Evolutionary conservation across 1,140 invertebrate genomes (phyloP).

Genomic region (Leptopilina boulardi): DNA sequence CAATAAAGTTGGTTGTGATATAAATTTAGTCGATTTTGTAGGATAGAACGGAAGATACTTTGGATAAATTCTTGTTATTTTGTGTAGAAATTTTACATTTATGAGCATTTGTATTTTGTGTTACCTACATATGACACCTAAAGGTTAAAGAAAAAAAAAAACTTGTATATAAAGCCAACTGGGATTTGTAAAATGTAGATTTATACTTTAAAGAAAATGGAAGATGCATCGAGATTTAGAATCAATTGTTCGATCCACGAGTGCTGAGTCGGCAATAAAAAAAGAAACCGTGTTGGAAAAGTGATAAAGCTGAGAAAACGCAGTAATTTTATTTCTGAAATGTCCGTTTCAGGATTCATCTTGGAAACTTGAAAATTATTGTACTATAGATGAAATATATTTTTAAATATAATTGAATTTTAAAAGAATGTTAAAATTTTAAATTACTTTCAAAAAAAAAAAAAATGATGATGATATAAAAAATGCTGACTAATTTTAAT

Average conservation of each 20-base stretch:
- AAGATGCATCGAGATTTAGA: neutral
- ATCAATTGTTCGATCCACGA: conserved; percentile 2
- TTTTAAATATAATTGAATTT: too few relatives aligned
- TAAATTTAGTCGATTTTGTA: neutral
- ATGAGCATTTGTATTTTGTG: neutral
- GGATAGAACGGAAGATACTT: neutral
- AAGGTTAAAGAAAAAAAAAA: neutral
- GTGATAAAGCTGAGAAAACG: neutral
- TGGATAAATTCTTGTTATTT: neutral
- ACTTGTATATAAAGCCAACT: neutral
- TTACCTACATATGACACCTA: neutral
- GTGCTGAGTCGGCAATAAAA: neutral
- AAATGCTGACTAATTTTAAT: too few relatives aligned
- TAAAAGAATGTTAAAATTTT: too few relatives aligned
- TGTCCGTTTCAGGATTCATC: too few relatives aligned
- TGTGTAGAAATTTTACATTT: neutral
- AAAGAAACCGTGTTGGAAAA: neutral
- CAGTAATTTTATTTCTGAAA: too few relatives aligned
- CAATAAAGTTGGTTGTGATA: neutral
- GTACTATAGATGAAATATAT: too few relatives aligned
- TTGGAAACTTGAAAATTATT: too few relatives aligned
- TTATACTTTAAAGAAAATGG: neutral
- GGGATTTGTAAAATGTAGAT: neutral
- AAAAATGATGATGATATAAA: too few relatives aligned
- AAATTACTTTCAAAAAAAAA: too few relatives aligned